Base-by-base conservation (phyloP, 2,113 vertebrate genomes). In the Periophthalmus modestus region DNA sequence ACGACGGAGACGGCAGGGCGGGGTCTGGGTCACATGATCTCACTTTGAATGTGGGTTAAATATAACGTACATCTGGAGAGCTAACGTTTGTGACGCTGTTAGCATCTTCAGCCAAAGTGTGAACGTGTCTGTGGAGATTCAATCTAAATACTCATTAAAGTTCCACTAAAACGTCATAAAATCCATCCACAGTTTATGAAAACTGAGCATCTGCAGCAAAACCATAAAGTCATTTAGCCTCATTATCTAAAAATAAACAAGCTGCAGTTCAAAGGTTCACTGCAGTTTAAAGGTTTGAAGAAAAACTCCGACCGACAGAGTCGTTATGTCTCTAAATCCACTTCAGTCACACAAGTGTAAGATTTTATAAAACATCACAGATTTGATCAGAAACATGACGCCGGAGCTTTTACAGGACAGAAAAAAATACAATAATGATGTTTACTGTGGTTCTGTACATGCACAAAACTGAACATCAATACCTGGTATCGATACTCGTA, bases 101-200 rank as follows among this genome's bases (percentile, higher is more conserved):
- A 71, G 73, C 59, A 66, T 33, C 33, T 39, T 13, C 1, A 78
- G 80, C 77, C 79, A 81, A 82, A 88, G 79, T 75, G 77, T 74
- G 83, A 81, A 82, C 72, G 82, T 79, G 62, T 48, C 73, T 74
- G 71, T 85, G 79, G 68, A 61, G 89, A 77, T 90, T 84, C 84
- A 70, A 68, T 54, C n/a, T n/a, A 81, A 79, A 69, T 77, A 74
- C 83, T 82, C 69, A 79, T 88, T 74, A 75, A 71, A 73, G 71
- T 59, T 63, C 75, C 50, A 79, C 43, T 71, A n/a, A 54, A 61
- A 61, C 61, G 67, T 68, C 76, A 59, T 11, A 15, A 34, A 61
- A 62, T 28, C 28, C 6, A 7, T 62, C 5, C 23, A 59, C 21
- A 28, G 13, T 24, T 24, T 62, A 5, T 33, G n/a, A n/a, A 33